A percentile compares a stretch with the other conserved stretches of the same genome.
Evolutionary conservation across 1,140 invertebrate genomes (phyloP).

Genomic region (Musca vetustissima): DNA sequence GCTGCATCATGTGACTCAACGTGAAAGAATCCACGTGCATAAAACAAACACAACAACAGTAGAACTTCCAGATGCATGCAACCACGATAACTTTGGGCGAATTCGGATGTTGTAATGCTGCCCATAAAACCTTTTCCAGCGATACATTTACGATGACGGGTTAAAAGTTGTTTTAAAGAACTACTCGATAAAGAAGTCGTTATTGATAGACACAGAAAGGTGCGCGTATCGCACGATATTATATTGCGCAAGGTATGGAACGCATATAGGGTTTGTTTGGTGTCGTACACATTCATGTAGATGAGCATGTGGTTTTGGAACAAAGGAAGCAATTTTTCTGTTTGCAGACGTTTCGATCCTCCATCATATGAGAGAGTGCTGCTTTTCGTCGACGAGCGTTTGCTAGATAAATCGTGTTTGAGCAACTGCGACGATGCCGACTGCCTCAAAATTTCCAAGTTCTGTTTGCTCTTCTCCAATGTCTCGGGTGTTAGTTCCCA

Average conservation of each 20-base stretch:
- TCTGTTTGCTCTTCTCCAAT: conserved; percentile 52
- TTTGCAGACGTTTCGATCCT: background rate
- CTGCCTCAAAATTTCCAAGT: conserved; percentile 50
- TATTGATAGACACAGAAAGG: conserved; percentile 72
- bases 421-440: conserved; percentile 34
- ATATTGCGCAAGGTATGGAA: conserved; percentile 74
- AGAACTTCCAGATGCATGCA: conserved; percentile 84
- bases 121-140: conserved; percentile 79
- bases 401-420: conserved; percentile 36
- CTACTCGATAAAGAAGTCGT: conserved; percentile 67
- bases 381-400: conserved; percentile 47
- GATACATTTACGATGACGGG: conserved; percentile 78
- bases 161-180: conserved; percentile 62
- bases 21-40: conserved; percentile 80
- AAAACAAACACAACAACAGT: conserved; percentile 78
- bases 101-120: conserved; percentile 64
- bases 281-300: conserved; percentile 82
- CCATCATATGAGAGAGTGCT: conserved; percentile 32
- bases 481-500: conserved; percentile 42
- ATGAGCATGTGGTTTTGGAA: conserved; percentile 83
- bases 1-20: conserved; percentile 59
- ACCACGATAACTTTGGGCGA: conserved; percentile 67
- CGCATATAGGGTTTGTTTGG: conserved; percentile 75
- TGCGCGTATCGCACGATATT: conserved; percentile 70
- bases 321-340: conserved; percentile 62